These are phyloP conservation scores for Pungitius pungitius DNA, from an alignment of 2,113 vertebrate genomes.

Conservation along the genomic window DNA sequence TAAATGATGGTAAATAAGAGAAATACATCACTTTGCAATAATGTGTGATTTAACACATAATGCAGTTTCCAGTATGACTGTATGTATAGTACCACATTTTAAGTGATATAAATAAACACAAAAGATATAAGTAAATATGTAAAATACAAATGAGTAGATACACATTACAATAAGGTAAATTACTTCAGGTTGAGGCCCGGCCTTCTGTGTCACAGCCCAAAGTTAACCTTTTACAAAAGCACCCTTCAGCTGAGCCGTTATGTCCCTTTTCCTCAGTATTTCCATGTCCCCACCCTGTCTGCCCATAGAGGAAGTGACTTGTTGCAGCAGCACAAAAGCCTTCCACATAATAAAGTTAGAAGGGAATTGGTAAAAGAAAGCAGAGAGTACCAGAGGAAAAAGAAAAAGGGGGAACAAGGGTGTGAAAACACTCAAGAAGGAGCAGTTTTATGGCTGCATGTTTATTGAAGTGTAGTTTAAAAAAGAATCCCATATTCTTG, in stretches of 20 bases:
- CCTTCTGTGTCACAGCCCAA: not conserved
- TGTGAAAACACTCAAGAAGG: conserved; percentile 55
- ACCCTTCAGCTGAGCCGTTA: conserved; percentile 33
- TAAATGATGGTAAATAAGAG: conserved; percentile 42
- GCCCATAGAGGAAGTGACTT: conserved; percentile 53
- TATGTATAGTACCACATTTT: conserved; percentile 64
- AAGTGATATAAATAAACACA: conserved; percentile 23
- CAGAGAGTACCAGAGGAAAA: conserved; percentile 61
- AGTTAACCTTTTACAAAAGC: conserved; percentile 10
- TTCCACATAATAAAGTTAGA: conserved; percentile 72
- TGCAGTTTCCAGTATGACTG: conserved; percentile 39
- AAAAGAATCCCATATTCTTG: conserved; percentile 71
- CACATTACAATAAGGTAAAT: not conserved
- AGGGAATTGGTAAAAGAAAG: conserved; percentile 67
- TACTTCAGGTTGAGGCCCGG: not conserved
- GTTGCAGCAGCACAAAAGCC: conserved; percentile 71
- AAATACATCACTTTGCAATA: conserved; percentile 60
- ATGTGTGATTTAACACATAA: conserved; percentile 60
- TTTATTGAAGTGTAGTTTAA: conserved; percentile 74
- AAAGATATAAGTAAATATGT: conserved; percentile 12
- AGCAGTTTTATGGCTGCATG: conserved; percentile 73
- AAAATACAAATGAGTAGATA: not conserved
- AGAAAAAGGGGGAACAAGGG: conserved; percentile 56
- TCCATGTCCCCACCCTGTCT: conserved; percentile 62
- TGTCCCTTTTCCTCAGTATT: conserved; percentile 62